Percentiles rank a stretch among this genome's conserved stretches.
phyloP scores from a whole-genome alignment of 2,113 vertebrate genomes.

The Progne subis region DNA sequence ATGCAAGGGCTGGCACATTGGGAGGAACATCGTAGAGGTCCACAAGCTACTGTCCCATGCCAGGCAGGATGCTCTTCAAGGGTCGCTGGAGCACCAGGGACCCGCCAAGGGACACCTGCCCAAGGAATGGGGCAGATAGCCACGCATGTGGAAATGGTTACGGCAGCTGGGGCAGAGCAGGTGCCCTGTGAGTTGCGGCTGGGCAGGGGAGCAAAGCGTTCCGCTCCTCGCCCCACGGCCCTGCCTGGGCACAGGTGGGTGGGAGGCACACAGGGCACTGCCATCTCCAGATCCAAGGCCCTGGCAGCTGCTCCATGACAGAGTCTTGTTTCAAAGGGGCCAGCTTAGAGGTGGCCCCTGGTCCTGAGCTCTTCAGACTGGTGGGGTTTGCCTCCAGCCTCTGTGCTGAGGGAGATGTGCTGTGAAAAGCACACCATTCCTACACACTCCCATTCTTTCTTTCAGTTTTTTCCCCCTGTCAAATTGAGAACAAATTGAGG shows the following conservation, averaged over 20 bases:
- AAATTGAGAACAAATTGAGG: constrained; percentile 18
- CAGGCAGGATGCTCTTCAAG: background rate
- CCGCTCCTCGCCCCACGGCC: accelerated
- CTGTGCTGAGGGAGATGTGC: background rate
- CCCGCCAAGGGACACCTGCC: background rate
- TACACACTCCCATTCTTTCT: background rate
- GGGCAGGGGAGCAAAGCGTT: background rate
- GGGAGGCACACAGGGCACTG: background rate
- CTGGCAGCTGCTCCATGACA: background rate
- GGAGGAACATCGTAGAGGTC: accelerated
- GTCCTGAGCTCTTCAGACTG: background rate
- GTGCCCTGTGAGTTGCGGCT: background rate
- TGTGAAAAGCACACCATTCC: background rate
- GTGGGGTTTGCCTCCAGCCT: background rate
- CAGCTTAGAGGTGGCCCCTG: background rate
- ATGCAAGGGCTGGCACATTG: background rate
- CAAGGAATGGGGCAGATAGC: background rate
- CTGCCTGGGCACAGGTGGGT: background rate
- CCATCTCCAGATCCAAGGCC: background rate
- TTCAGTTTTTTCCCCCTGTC: constrained; percentile 27
- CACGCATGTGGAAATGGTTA: accelerated
- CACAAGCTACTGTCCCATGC: accelerated
- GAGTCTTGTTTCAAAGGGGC: background rate
- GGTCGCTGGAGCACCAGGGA: background rate
- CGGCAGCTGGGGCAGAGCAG: background rate